These are phyloP conservation scores for Camelus bactrianus DNA, from an alignment of 2,113 vertebrate genomes.

Conservation along the genomic window DNA sequence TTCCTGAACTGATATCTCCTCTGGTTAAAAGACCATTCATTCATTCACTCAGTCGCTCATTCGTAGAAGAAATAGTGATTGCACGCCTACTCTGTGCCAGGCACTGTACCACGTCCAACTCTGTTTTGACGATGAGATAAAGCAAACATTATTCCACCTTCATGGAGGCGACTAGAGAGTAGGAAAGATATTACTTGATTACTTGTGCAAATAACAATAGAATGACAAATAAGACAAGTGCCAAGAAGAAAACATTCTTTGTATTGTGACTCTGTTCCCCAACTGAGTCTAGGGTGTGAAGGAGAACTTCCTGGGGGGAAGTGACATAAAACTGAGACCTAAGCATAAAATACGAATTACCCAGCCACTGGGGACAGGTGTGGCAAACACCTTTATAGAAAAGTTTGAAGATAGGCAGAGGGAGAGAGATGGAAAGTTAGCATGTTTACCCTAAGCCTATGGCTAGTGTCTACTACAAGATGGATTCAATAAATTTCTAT, in stretches of 20 bases:
- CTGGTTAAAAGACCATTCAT: background rate
- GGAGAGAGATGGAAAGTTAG: background rate
- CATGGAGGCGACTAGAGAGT: background rate
- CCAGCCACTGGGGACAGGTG: background rate
- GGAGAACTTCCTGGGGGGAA: background rate
- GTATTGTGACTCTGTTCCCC: background rate
- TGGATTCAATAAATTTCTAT: background rate
- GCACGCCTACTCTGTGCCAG: background rate
- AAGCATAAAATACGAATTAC: background rate
- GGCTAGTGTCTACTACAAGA: background rate
- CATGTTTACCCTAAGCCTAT: background rate
- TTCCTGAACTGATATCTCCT: background rate
- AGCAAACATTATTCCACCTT: background rate
- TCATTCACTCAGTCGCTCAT: background rate
- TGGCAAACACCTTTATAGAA: background rate
- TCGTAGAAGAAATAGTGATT: background rate
- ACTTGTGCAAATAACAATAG: background rate
- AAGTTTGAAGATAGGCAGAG: background rate
- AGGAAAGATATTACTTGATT: background rate
- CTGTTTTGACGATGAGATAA: background rate
- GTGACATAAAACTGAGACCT: background rate
- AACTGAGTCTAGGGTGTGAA: background rate
- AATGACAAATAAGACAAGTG: background rate
- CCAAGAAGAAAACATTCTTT: background rate
- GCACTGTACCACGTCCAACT: background rate